Base-by-base conservation (phyloP, 64 coral and sea anemone species). In the Platygyra sinensis region DNA sequence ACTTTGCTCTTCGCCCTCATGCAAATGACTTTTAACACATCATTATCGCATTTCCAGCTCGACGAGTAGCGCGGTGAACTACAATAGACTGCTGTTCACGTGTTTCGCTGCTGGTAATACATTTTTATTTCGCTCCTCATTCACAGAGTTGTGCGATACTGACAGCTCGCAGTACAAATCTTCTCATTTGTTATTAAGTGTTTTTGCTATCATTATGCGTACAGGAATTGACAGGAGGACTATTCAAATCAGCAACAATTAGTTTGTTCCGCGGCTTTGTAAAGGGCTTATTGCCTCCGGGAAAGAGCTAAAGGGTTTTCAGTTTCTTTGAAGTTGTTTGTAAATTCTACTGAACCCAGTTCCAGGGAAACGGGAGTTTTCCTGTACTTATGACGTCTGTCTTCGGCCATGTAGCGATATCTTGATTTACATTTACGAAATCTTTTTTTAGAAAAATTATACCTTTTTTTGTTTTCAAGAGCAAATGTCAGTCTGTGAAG, bases 11-110 rank as follows among this genome's bases (percentile, higher is more conserved):
- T 12, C 65, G 22, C 25, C 22, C 78, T 61, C 28, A 33, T 32
- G 57, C 55, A 32, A 29, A 17, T 50, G 63, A 13, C 81, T 85
- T 62, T 81, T 85, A 85, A 38, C 81, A 50, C 81, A 71, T 85
- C 38, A 67, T 85, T 71, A 85, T 36, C 57, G 55, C 30, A 62
- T 4, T 2, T 32, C 62, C 30, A 57, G 62, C 29, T 81, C 29
- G 17, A 14, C 77, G 10, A 19, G 2, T 22, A n/a, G n/a, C n/a
- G n/a, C n/a, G 27, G 36, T 62, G 33, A 60, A 6, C 55, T 81
- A 57, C 54, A 57, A 13, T 12, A 55, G 29, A 18, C 16, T 62
- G 59, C 27, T 57, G 59, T 39, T 63, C 7, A 27, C 1, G 54
- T 57, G 54, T 57, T 57, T 57, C 15, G 1, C 10, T 57, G 54